Conservation (phyloP, 92 coral and sea anemone species). For the Phenganax subtilis region DNA sequence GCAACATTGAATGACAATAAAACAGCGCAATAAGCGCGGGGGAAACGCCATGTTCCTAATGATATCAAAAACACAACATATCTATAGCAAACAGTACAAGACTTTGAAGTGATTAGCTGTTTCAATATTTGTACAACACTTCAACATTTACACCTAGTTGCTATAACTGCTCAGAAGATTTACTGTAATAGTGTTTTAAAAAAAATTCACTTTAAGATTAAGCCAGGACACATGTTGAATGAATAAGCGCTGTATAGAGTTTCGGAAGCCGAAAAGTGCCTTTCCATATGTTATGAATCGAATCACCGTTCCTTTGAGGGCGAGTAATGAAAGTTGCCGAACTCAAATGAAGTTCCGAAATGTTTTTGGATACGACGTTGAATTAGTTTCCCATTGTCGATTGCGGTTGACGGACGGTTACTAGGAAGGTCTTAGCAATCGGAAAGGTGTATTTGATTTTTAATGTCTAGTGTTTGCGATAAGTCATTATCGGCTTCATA, state of each 20-base stretch:
- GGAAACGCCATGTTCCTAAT: not conserved
- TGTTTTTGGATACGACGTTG: constrained; percentile 20
- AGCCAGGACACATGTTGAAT: constrained; percentile 35
- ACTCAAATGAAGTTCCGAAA: constrained; percentile 23
- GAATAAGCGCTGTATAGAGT: constrained; percentile 35
- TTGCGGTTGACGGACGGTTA: constrained; percentile 28
- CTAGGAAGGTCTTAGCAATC: constrained; percentile 24
- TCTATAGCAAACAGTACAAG: not conserved
- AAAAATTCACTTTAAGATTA: not conserved
- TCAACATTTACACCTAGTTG: constrained; percentile 21
- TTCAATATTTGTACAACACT: constrained; percentile 40
- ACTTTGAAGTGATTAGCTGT: constrained; percentile 8
- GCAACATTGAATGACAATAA: constrained; percentile 31
- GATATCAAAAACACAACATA: not conserved
- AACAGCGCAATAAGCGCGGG: constrained; percentile 7
- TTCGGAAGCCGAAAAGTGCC: constrained; percentile 39
- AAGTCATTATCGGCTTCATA: constrained; percentile 70
- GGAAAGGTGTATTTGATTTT: constrained; percentile 43
- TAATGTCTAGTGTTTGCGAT: constrained; percentile 52
- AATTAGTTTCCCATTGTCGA: not conserved
- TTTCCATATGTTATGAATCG: constrained; percentile 41
- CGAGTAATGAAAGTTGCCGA: constrained; percentile 38
- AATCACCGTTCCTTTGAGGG: constrained; percentile 24
- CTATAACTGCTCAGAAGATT: not conserved
- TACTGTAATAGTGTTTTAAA: not conserved